These are phyloP conservation scores for Brachionus manjavacas DNA, from an alignment of 1,140 invertebrate species.

Conservation along the genomic window DNA sequence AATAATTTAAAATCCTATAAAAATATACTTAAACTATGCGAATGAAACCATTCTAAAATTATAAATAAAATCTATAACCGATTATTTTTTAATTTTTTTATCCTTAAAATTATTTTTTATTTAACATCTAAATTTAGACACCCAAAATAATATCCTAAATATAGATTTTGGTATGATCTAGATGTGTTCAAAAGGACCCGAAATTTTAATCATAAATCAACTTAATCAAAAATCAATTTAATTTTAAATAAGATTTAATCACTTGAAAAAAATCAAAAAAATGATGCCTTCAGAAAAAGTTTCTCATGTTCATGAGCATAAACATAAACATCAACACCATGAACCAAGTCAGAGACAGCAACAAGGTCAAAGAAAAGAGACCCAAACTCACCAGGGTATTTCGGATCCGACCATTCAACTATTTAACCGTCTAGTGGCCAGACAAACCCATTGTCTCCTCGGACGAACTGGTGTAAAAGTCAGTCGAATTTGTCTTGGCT, in stretches of 20 bases:
- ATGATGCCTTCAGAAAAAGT: neutral
- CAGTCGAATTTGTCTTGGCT: conserved; percentile 47
- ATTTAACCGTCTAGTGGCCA: neutral
- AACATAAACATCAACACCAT: neutral
- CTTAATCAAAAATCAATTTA: neutral
- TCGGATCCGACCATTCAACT: conserved; percentile 34
- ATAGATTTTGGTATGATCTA: neutral
- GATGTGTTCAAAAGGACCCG: neutral
- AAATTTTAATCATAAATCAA: neutral
- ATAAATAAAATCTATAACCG: neutral
- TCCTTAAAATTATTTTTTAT: neutral
- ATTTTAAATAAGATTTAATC: neutral
- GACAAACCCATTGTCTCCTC: conserved; percentile 41
- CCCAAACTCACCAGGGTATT: neutral
- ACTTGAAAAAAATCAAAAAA: neutral
- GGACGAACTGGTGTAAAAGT: conserved; percentile 48
- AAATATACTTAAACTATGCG: neutral
- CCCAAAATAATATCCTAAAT: neutral
- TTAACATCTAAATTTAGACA: neutral
- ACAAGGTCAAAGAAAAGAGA: neutral
- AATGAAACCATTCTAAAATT: neutral
- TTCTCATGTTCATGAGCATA: neutral
- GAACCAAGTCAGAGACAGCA: neutral
- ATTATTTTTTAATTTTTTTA: neutral
- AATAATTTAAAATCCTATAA: neutral